Evolutionary conservation across 2,113 vertebrate species (phyloP).

Genomic region (Perca fluviatilis): DNA sequence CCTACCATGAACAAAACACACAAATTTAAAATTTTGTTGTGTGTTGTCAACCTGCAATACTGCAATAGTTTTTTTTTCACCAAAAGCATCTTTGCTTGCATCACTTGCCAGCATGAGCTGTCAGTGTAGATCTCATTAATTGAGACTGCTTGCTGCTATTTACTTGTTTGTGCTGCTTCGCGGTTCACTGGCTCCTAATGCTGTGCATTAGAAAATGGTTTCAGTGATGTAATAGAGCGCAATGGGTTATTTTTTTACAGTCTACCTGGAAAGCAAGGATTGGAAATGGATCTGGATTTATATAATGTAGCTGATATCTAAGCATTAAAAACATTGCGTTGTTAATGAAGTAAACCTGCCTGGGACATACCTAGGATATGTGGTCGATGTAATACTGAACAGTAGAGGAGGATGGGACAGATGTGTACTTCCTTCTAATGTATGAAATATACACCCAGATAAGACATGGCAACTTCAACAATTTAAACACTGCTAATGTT

Average conservation of each 20-base stretch:
- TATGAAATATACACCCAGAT: not conserved
- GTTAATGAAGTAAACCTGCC: not conserved
- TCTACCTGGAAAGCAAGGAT: slow-evolving; percentile 40
- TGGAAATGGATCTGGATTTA: not conserved
- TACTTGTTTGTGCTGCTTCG: slow-evolving; percentile 59
- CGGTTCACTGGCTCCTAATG: slow-evolving; percentile 29
- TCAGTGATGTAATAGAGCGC: slow-evolving; percentile 43
- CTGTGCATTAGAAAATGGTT: slow-evolving; percentile 41
- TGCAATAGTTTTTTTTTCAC: not conserved
- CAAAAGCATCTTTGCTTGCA: slow-evolving; percentile 32
- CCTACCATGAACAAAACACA: slow-evolving; percentile 18
- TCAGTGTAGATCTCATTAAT: slow-evolving; percentile 54
- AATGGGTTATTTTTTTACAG: slow-evolving; percentile 34
- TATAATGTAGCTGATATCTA: not conserved
- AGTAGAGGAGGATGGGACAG: not conserved
- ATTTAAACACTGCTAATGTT: not conserved
- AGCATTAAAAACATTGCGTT: not conserved
- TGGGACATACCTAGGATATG: not conserved
- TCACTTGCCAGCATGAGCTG: slow-evolving; percentile 50
- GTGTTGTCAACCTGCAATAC: slow-evolving; percentile 27
- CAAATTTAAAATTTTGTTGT: slow-evolving; percentile 25
- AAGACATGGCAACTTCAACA: not conserved
- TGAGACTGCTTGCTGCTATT: slow-evolving; percentile 63
- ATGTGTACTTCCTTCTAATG: not conserved
- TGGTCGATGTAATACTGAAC: not conserved